Base-by-base conservation (phyloP, 2,113 vertebrate species). In the Dasypus novemcinctus region DNA sequence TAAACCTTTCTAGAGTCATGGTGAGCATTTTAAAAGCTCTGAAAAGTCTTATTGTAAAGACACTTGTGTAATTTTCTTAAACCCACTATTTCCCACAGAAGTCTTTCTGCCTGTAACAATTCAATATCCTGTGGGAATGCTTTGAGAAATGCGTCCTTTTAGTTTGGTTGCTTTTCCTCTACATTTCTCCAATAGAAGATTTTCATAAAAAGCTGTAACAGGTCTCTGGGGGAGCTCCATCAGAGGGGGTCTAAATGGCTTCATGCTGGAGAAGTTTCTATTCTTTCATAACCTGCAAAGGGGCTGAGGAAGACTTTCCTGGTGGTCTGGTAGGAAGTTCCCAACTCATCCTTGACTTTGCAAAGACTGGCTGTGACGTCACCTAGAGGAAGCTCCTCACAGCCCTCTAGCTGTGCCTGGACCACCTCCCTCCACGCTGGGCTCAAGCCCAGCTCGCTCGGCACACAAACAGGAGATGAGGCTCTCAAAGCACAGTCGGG, bases 31-130 rank as follows among this genome's bases (percentile, higher is more conserved):
- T 41, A 71, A 76, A 82, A 46, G 41, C 18, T 68, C 87, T 74
- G 14, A 33, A 54, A 87, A 52, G 75, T 21, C 33, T 38, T 79
- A 57, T 46, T n/a, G 2, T 72, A 43, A 76, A 82, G 74, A 78
- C 5, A 91, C 41, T 68, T 76, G n/a, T 25, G 69, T 66, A 20
- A 85, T 93, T 59, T 93, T 85, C 84, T 74, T 82, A 54, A 66
- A 38, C 15, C 25, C 10, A n/a, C 2, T 7, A 5, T 76, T 72
- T 88, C 74, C 74, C n/a, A 21, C 15, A 38, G 20, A 82, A 81
- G 29, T 76, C 12, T 43, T 80, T 72, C 49, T 29, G 41, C 25
- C 54, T 59, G 9, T 17, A 71, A 27, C 33, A 59, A 52, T 41
- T 41, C 17, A 84, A 69, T 6, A 29, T 85, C 57, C 81, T 88